Conservation (phyloP, 2,888 invertebrate genomes). For the Aproaerema taeniolella region DNA sequence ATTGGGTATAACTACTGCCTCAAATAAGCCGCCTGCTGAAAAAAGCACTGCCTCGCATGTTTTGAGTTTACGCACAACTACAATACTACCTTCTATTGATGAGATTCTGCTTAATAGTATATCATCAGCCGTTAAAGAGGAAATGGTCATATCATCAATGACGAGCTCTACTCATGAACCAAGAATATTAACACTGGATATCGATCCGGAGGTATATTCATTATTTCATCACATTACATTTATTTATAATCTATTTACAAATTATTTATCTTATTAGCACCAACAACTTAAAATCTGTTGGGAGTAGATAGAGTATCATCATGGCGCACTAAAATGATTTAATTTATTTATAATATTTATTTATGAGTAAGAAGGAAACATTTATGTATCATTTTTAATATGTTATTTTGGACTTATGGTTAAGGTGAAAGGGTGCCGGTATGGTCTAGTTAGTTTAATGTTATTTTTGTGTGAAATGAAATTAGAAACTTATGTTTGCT, state of each 20-base stretch:
- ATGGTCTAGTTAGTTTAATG: too few relatives aligned
- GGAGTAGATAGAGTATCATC: too few relatives aligned
- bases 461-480: too few relatives aligned
- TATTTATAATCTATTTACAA: conserved; percentile 2
- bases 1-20: conserved; percentile 66
- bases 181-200: conserved; percentile 78
- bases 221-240: conserved; percentile 32
- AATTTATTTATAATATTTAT: too few relatives aligned
- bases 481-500: too few relatives aligned
- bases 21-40: conserved; percentile 64
- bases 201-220: conserved; percentile 79
- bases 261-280: not conserved
- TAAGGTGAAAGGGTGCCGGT: too few relatives aligned
- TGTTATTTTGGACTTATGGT: too few relatives aligned
- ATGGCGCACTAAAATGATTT: too few relatives aligned
- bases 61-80: conserved; percentile 74
- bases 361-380: too few relatives aligned
- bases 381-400: too few relatives aligned
- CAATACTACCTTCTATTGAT: conserved; percentile 78
- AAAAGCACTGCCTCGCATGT: conserved; percentile 77
- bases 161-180: conserved; percentile 71
- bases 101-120: conserved; percentile 80
- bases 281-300: too few relatives aligned
- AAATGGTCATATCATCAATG: conserved; percentile 73
- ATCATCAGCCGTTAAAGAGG: conserved; percentile 78